Evolutionary conservation across 2,888 invertebrate genomes (phyloP), one percentile per base, ranked within the genome.

Genomic region (Crossocerus cetratus): DNA sequence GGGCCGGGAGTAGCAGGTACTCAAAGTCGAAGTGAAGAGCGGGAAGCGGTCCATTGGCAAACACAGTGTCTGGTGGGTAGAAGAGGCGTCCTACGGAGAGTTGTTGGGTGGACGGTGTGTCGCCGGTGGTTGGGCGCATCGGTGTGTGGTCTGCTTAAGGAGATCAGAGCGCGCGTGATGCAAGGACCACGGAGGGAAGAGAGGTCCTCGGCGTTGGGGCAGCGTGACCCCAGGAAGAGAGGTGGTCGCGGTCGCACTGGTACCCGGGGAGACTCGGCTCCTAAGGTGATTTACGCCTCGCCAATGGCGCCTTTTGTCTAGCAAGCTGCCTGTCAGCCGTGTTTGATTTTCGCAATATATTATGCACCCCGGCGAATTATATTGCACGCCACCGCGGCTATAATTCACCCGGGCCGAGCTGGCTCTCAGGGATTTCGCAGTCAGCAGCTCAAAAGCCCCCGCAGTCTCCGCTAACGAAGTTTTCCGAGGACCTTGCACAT

Each of bases 291-390:
- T 86, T 86, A 86, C 86, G 82, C 76, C 70, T 74, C 77, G 74
- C 78, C 83, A 79, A 85, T 84, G 80, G 78, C 78, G 80, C 60
- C 84, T 83, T 86, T 86, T 86, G 85, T 85, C 84, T 85, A 86
- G 81, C 77, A 77, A 81, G 76, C 78, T 77, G 77, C 72, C 77
- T 78, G 83, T 79, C 81, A 78, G 76, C 58, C 72, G 76, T 76
- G 80, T 77, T 81, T 83, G 85, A 85, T 85, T 85, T 84, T 84
- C 76, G 82, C 83, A 77, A 79, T 85, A 83, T 81, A 84, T 80
- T 81, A 80, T 64, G 63, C 72, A 76, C 44, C 32, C 62, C 65
- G 69, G 75, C 82, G 83, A 84, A 84, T 83, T 80, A 79, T 78
- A 77, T 75, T 68, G 75, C 75, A 60, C 57, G 42, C 23, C 64